These are phyloP conservation scores for Callosobruchus maculatus DNA, from an alignment of 2,888 invertebrate species.

Conservation along the genomic window DNA sequence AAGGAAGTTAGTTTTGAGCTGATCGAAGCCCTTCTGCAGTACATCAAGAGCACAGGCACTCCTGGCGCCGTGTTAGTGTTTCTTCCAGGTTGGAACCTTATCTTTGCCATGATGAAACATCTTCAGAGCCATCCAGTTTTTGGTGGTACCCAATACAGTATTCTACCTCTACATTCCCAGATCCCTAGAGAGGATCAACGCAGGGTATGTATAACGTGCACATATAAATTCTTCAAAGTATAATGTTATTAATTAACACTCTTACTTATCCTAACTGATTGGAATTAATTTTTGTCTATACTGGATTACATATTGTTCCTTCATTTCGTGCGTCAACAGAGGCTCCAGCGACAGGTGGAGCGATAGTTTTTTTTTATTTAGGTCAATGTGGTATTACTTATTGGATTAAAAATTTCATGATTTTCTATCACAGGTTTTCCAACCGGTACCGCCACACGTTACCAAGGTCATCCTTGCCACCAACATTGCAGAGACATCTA, in stretches of 20 bases:
- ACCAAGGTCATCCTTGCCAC: constrained; percentile 95
- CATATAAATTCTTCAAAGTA: too few relatives aligned
- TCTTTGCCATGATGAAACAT: constrained; percentile 86
- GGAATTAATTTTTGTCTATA: too few relatives aligned
- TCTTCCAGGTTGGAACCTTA: constrained; percentile 96
- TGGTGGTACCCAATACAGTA: constrained; percentile 62
- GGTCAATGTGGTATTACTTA: too few relatives aligned
- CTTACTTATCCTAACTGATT: too few relatives aligned
- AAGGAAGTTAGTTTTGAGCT: constrained; percentile 92
- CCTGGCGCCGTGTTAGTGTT: constrained; percentile 91
- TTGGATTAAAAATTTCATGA: background rate
- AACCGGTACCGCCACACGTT: constrained; percentile 76
- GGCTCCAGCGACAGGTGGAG: too few relatives aligned
- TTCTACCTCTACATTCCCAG: constrained; percentile 96
- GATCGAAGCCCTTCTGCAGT: constrained; percentile 72
- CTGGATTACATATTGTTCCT: too few relatives aligned
- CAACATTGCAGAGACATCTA: constrained; percentile 97
- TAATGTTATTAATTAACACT: too few relatives aligned
- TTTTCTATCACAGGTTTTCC: constrained; percentile 58
- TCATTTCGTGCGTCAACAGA: too few relatives aligned
- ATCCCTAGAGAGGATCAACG: constrained; percentile 94
- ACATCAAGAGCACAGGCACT: constrained; percentile 57
- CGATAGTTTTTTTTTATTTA: too few relatives aligned
- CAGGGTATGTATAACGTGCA: constrained; percentile 54
- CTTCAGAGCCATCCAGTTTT: constrained; percentile 65